Conservation (phyloP, 2,888 invertebrate species). For the Synanthedon andrenaeformis region DNA sequence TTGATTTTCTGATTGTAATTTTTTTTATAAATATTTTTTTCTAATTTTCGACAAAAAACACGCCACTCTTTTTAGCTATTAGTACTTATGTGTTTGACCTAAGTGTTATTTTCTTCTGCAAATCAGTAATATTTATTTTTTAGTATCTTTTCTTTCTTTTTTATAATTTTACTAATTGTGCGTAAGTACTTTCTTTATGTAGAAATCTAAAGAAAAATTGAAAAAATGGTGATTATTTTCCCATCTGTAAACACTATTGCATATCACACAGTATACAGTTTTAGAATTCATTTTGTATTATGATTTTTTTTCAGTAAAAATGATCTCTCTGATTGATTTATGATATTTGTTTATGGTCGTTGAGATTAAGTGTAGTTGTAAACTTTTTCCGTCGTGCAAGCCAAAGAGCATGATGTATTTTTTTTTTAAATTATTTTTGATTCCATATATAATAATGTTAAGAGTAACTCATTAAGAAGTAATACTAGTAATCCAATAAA, state of each 20-base stretch:
- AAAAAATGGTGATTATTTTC: constrained; percentile 7
- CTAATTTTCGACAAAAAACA: too few species aligned
- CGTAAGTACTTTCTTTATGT: background rate
- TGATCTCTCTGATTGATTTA: constrained; percentile 57
- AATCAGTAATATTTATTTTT: too few species aligned
- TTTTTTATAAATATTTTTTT: too few species aligned
- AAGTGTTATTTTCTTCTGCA: too few species aligned
- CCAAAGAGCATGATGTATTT: constrained; percentile 70
- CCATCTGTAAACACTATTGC: constrained; percentile 38
- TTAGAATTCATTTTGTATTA: constrained; percentile 2
- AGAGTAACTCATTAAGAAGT: constrained; percentile 51
- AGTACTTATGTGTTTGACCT: too few species aligned
- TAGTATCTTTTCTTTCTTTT: too few species aligned
- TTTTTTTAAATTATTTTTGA: constrained; percentile 39
- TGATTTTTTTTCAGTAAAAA: constrained; percentile 30
- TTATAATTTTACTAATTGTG: too few species aligned
- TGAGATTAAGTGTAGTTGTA: constrained; percentile 37
- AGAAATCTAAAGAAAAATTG: background rate
- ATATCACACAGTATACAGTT: constrained; percentile 41
- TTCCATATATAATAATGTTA: constrained; percentile 58
- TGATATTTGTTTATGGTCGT: constrained; percentile 45
- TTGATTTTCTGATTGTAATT: too few species aligned
- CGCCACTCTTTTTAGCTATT: too few species aligned
- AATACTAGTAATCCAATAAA: constrained; percentile 22
- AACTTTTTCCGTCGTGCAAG: constrained; percentile 62